phyloP scores from a whole-genome alignment of 2,797 vertebrate genomes.

The Labeo calbasu region DNA sequence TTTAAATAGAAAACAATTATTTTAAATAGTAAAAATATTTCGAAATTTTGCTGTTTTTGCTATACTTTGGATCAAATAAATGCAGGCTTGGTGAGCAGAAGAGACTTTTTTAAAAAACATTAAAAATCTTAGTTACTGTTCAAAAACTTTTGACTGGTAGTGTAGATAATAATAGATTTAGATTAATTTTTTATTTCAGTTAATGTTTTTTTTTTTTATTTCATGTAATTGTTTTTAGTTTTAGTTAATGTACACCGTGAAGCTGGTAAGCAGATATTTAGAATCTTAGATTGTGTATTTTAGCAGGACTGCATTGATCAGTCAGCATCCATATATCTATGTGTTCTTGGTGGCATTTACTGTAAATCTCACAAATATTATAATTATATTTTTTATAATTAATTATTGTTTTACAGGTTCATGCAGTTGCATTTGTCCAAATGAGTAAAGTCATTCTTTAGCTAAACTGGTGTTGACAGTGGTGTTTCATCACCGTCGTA shows the following conservation, averaged over 20 bases:
- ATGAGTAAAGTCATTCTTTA: not conserved
- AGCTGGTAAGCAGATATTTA: not conserved
- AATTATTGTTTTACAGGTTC: not conserved
- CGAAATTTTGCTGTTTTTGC: no score
- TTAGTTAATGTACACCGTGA: not conserved
- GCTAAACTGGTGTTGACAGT: not conserved
- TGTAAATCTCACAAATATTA: not conserved
- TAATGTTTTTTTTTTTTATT: no score
- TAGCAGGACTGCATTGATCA: not conserved
- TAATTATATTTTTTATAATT: not conserved
- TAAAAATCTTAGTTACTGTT: no score
- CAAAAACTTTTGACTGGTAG: no score
- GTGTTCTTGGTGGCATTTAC: not conserved
- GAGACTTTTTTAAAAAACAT: no score
- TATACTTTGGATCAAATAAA: no score
- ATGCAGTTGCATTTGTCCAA: not conserved
- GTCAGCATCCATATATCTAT: not conserved
- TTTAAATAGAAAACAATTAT: no score
- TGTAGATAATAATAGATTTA: no score
- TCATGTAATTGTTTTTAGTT: no score
- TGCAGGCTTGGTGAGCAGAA: no score
- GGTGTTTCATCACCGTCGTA: constrained; percentile 17
- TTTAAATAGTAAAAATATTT: no score
- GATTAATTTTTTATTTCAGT: no score
- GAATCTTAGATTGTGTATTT: not conserved